Evolutionary conservation across 1,140 invertebrate genomes (phyloP), one percentile per base, ranked within the genome.

Genomic region (Microplitis mediator): DNA sequence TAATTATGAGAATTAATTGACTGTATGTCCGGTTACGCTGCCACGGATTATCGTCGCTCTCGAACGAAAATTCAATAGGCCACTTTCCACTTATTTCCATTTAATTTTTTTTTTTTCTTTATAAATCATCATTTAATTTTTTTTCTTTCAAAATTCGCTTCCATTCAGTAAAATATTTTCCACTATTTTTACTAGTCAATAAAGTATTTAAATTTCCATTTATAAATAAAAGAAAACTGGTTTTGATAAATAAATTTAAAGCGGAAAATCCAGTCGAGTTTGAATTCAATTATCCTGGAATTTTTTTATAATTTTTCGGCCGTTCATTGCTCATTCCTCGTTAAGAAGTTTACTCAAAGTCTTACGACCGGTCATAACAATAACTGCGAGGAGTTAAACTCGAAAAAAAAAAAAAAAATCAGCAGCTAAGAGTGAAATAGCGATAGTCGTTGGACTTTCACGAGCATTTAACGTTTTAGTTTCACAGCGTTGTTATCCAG

Each of bases 1-100:
- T 72, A 66, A 72, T 66, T 72, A 60, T 65, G 71, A 72, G 58
- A 72, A 72, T 72, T 72, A 66, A 72, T 72, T 66, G 63, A 72
- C 51, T 71, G 31, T 16, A 45, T 35, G 23, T 39, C 35, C 39
- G 39, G 35, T 6, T 70, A 32, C 32, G 32, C 23, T 23, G 60
- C 31, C 31, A 31, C 54, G n/a, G 54, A 58, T 16, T 58, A 61
- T 23, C 11, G 1, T 6, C 31, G 9, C 4, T 31, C 60, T 61
- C 23, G 13, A 23, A 23, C 13, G n/a, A 14, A 56, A 16, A 13
- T 61, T 61, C 32, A 32, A 13, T 61, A 58, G 32, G 1, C 16
- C 6, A 61, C 11, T 23, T 56, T 13, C 52, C 23, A 23, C 23
- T 23, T 16, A 45, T 45, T 45, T 45, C 5, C 3, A 45, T 39